A percentile compares a stretch with the other conserved stretches of the same genome.
Evolutionary conservation across 2,888 invertebrate genomes (phyloP).

Genomic region (Phalera bucephala): DNA sequence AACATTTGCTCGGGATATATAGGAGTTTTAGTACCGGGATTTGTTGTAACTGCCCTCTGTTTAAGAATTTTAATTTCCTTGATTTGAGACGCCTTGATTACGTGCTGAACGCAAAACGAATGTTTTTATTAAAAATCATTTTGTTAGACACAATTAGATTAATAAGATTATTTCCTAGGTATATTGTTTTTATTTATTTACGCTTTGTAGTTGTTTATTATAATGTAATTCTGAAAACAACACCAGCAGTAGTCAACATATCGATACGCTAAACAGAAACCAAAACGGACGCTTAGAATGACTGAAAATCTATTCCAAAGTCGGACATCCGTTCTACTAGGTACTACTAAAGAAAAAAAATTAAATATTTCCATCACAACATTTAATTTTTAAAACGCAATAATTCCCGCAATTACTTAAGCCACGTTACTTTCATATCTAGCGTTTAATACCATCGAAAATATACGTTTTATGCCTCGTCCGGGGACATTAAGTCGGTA

Average conservation of each 20-base stretch:
- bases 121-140: conserved; percentile 15
- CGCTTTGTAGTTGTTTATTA: too few relatives aligned
- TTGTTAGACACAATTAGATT: conserved; percentile 1
- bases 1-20: conserved; percentile 77
- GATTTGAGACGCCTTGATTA: conserved; percentile 52
- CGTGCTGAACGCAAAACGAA: conserved; percentile 25
- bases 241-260: too few relatives aligned
- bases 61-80: conserved; percentile 81
- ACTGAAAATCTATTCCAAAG: too few relatives aligned
- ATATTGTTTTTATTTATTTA: too few relatives aligned
- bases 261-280: too few relatives aligned
- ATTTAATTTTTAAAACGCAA: background rate
- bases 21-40: conserved; percentile 79
- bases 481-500: conserved; percentile 52
- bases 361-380: too few relatives aligned
- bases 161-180: background rate
- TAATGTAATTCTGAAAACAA: too few relatives aligned
- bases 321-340: too few relatives aligned
- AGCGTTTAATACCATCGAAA: conserved; percentile 30
- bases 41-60: conserved; percentile 78
- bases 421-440: conserved; percentile 7
- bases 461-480: conserved; percentile 38
- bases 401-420: conserved; percentile 1
- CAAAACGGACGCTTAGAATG: too few relatives aligned
- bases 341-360: too few relatives aligned